Conservation (phyloP, 2,797 vertebrate genomes). For the Poeciliopsis gracilis region DNA sequence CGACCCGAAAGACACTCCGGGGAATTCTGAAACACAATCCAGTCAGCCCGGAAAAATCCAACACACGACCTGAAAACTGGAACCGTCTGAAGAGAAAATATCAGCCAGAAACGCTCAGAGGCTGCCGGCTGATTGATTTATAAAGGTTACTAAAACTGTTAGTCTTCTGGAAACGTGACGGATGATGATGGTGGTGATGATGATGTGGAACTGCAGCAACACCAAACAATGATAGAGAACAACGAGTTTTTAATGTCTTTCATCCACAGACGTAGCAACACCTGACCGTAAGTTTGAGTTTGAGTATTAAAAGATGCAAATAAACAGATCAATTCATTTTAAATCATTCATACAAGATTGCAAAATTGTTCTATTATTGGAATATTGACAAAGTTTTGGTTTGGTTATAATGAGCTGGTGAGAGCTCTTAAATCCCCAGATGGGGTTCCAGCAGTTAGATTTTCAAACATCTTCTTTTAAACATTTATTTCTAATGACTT, state of each 20-base stretch:
- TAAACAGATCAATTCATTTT: too few relatives aligned
- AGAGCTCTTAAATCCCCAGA: background rate
- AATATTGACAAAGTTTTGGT: too few relatives aligned
- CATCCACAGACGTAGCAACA: background rate
- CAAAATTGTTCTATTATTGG: too few relatives aligned
- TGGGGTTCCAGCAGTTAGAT: background rate
- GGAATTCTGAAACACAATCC: background rate
- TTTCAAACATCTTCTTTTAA: background rate
- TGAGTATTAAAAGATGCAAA: too few relatives aligned
- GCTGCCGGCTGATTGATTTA: too few relatives aligned
- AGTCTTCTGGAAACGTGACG: background rate
- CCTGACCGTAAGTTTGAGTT: background rate
- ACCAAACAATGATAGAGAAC: background rate
- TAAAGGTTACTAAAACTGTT: background rate
- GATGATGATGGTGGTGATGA: background rate
- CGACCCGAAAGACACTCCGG: background rate
- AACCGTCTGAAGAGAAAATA: background rate
- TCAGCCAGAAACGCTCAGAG: background rate
- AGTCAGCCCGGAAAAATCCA: background rate
- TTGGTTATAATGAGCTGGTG: too few relatives aligned
- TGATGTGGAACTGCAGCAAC: background rate
- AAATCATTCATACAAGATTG: too few relatives aligned
- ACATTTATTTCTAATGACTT: background rate
- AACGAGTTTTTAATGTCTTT: background rate
- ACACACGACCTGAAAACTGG: background rate